Base-by-base conservation (phyloP, 2,888 invertebrate genomes). In the Phalangium opilio region DNA sequence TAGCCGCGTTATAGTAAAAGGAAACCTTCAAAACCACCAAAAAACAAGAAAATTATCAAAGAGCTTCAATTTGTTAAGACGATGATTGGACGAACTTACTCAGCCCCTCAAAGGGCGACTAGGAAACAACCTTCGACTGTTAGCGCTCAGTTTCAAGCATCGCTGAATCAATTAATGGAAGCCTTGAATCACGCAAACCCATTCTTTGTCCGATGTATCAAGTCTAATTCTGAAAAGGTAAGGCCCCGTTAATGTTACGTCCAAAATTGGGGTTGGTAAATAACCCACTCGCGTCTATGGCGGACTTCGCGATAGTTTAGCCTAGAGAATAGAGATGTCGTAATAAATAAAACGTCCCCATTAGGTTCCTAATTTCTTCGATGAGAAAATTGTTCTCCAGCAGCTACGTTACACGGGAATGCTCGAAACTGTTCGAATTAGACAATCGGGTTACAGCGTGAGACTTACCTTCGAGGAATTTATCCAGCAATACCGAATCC, bases 371-470 rank as follows among this genome's bases (percentile, higher is more conserved):
- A 89, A 89, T 64, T 79, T 80, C 56, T 93, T 93, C 67, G 89
- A 91, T 65, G 86, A 91, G 60, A 85, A 86, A 53, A 85, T 90
- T 0, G 90, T 93, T 8, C 81, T 90, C 60, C 73, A 90, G 44
- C 83, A 86, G 64, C 71, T 95, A 49, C 74, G 91, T 10, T 95
- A 95, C 67, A 93, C 93, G 0, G 95, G 95, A 51, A 95, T 93
- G 93, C 64, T 95, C 60, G 93, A 93, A 64, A 95, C 93, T 0
- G 93, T 93, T 12, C 73, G 90, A 58, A 93, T 95, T 54, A 72
- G 93, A 43, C 86, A 90, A 63, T 90, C 91, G 2, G 93, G 93
- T 2, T 95, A 91, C 70, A 90, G 90, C 66, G 90, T 93, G 51
- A 74, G 93, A 33, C 74, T 93, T 33, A 82, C 85, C 0, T 91